Percentiles rank a stretch among this genome's conserved stretches.
These are phyloP conservation scores for Gisinianus flammeolus DNA, from an alignment of 2,888 invertebrate genomes.

Conservation along the genomic window DNA sequence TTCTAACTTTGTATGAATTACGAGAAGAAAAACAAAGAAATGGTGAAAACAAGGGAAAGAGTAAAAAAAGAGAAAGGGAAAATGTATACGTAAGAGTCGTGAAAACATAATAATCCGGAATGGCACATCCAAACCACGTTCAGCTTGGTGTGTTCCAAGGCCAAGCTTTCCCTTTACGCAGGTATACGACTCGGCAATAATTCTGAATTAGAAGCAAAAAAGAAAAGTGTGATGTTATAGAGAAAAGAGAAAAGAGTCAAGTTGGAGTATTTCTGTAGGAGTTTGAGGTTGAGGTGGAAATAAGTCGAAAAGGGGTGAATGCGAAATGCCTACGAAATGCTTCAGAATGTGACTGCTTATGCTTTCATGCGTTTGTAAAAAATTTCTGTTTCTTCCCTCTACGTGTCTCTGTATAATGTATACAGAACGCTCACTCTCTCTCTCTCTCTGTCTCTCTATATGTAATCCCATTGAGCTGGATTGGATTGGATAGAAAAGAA, in stretches of 20 bases:
- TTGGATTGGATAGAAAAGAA: background rate
- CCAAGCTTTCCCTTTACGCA: background rate
- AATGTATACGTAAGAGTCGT: background rate
- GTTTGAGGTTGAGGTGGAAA: background rate
- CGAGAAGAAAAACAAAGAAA: too few species aligned
- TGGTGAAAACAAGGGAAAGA: too few species aligned
- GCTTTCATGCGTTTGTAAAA: background rate
- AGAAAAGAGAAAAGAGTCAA: background rate
- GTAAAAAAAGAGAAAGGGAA: background rate
- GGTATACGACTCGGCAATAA: conserved; percentile 30
- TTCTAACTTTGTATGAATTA: too few species aligned
- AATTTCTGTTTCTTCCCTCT: too few species aligned
- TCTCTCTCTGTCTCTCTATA: too few species aligned
- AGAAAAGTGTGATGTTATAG: background rate
- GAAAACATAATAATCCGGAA: too few species aligned
- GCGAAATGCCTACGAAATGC: too few species aligned
- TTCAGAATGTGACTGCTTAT: too few species aligned
- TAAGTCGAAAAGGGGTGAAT: background rate
- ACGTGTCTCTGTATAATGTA: too few species aligned
- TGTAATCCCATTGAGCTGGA: conserved; percentile 30
- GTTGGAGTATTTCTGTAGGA: background rate
- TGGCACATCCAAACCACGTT: background rate
- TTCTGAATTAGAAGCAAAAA: conserved; percentile 30
- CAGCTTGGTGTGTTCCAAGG: background rate
- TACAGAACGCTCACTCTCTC: too few species aligned